Conservation (phyloP, 2,113 vertebrate species). For the Meleagris gallopavo region DNA sequence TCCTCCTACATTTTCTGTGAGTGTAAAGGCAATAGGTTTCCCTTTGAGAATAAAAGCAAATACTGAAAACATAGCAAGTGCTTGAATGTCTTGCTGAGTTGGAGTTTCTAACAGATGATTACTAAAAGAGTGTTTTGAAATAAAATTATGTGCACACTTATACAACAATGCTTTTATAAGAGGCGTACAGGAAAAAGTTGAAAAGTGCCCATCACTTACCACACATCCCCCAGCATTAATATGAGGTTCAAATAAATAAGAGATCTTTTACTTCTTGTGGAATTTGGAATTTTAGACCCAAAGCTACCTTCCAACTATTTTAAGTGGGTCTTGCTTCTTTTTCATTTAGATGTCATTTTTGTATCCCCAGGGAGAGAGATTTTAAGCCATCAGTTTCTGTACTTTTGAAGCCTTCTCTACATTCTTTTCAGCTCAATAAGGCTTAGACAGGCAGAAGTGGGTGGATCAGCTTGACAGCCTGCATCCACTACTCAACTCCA, state of each 20-base stretch:
- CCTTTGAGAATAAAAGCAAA: not conserved
- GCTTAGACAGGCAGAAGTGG: constrained; percentile 39
- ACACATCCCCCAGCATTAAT: not conserved
- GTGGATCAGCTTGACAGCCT: constrained; percentile 25
- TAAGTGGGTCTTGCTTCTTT: not conserved
- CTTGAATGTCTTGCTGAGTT: not conserved
- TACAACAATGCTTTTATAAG: not conserved
- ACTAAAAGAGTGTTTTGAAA: not conserved
- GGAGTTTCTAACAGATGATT: not conserved
- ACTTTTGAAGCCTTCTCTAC: constrained; percentile 27
- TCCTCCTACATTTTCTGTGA: not conserved
- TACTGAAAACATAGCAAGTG: not conserved
- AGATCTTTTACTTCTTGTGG: not conserved
- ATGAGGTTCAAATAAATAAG: not conserved
- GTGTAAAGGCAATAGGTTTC: not conserved
- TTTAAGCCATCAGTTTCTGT: not conserved
- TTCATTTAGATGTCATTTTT: not conserved
- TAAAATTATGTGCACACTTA: not conserved
- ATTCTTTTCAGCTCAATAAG: constrained; percentile 18
- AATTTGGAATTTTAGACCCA: not conserved
- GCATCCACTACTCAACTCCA: constrained; percentile 11
- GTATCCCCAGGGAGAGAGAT: not conserved
- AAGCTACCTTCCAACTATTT: not conserved
- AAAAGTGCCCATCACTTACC: not conserved
- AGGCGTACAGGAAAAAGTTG: not conserved